Evolutionary conservation across 2,113 vertebrate species (phyloP).

Genomic region (Hoplias malabaricus): DNA sequence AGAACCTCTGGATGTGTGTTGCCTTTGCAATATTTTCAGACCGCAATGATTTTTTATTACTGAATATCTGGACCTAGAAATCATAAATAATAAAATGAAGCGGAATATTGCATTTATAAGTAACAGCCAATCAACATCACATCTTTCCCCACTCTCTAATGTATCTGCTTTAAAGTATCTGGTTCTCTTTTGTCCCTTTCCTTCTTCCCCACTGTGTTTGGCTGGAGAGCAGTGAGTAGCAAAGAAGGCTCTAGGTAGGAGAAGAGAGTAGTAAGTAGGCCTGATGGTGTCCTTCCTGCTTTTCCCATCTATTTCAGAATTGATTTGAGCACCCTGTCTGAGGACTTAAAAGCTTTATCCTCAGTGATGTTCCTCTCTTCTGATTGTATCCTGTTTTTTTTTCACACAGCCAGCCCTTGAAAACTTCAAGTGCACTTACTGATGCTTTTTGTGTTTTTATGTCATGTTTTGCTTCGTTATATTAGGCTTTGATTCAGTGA

Average conservation of each 20-base stretch:
- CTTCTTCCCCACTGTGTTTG: background rate
- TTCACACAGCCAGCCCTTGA: background rate
- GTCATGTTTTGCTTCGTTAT: background rate
- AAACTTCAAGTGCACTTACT: background rate
- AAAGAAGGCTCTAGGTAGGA: background rate
- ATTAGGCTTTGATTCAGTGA: background rate
- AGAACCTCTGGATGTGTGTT: no score
- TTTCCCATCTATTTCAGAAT: background rate
- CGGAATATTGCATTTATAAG: no score
- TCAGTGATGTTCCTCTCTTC: background rate
- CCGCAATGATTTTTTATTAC: no score
- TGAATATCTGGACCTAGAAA: no score
- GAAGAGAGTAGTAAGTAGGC: background rate
- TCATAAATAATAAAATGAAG: no score
- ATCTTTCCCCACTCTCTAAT: no score
- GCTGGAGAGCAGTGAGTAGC: background rate
- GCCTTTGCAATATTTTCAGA: no score
- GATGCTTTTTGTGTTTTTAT: background rate
- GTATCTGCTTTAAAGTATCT: background rate
- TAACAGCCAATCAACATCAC: no score
- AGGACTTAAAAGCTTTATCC: background rate
- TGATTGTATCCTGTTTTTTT: background rate
- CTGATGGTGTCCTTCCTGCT: background rate
- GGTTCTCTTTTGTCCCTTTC: background rate
- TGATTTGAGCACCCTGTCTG: background rate